phyloP scores from a whole-genome alignment of 2,797 vertebrate genomes.

The Paguma larvata region DNA sequence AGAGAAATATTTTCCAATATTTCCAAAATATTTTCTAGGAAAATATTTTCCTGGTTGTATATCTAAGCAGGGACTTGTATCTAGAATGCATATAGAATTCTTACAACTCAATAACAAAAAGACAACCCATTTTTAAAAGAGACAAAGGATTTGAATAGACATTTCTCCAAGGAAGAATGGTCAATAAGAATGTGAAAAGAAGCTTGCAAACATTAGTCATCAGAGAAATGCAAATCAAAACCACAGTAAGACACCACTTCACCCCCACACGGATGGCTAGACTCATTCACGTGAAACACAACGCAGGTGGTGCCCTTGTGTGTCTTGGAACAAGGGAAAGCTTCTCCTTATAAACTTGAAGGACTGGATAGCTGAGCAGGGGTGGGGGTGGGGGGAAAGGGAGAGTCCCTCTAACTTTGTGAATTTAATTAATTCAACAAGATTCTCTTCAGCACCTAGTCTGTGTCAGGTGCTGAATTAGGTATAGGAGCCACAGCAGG shows the following conservation, averaged over 20 bases:
- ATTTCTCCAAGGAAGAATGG: not conserved
- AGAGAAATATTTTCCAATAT: not conserved
- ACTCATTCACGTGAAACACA: not conserved
- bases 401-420: not conserved
- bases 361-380: too few species aligned
- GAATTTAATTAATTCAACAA: not conserved
- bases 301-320: not conserved
- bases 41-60: too few species aligned
- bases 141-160: not conserved
- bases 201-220: not conserved
- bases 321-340: not conserved
- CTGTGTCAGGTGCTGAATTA: too few species aligned
- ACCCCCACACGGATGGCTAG: not conserved
- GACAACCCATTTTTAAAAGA: not conserved
- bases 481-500: not conserved
- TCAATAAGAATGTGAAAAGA: not conserved
- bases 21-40: too few species aligned
- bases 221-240: not conserved
- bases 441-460: not conserved
- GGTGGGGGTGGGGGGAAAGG: fast-evolving
- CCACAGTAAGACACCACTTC: not conserved
- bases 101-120: not conserved
- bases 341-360: not conserved
- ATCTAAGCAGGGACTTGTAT: not conserved
- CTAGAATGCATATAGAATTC: not conserved